phyloP scores from a whole-genome alignment of 2,113 vertebrate genomes.

The Mungos mungo region DNA sequence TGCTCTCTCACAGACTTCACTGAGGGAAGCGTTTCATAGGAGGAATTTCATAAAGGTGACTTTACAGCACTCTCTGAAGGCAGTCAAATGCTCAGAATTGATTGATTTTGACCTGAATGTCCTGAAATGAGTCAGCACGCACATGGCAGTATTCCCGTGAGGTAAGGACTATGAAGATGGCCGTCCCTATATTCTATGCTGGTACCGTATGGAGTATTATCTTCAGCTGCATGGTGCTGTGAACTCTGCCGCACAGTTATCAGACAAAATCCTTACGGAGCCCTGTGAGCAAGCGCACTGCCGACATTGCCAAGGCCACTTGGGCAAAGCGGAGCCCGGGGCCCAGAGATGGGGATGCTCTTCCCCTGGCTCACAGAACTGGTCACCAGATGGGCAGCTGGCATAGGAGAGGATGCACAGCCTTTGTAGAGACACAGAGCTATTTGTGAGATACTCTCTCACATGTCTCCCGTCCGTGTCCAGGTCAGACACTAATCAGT shows the following conservation, averaged over 20 bases:
- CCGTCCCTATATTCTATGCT: not conserved
- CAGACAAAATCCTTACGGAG: not conserved
- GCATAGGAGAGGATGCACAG: not conserved
- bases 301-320: not conserved
- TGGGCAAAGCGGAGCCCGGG: not conserved
- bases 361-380: not conserved
- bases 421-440: not conserved
- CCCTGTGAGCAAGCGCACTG: not conserved
- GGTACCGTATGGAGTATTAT: not conserved
- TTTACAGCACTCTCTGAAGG: not conserved
- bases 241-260: not conserved
- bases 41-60: constrained; percentile 31
- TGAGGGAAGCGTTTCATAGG: not conserved
- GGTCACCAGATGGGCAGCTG: not conserved
- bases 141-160: not conserved
- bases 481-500: not conserved
- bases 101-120: not conserved
- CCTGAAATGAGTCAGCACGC: not conserved
- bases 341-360: not conserved
- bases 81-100: not conserved
- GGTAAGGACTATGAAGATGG: not conserved
- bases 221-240: not conserved
- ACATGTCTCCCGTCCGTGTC: not conserved
- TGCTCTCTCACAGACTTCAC: not conserved
- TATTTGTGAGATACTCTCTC: not conserved